Conservation (phyloP, 2,797 vertebrate species). For the Periophthalmus magnuspinnatus region DNA sequence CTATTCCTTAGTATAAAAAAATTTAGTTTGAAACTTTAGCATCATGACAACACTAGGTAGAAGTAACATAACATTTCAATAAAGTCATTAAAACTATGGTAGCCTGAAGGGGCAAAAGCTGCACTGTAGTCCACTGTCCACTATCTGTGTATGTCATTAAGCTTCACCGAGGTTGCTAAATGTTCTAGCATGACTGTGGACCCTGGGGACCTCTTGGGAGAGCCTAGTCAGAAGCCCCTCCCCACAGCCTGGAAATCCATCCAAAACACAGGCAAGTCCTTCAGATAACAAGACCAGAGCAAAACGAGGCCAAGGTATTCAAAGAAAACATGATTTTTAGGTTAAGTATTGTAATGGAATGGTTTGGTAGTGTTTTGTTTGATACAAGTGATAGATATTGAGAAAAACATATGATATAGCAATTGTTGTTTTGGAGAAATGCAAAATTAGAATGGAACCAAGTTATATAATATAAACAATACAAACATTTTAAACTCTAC, state of each 20-base stretch:
- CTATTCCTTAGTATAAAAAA: no score
- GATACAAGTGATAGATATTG: neutral
- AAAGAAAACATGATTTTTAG: no score
- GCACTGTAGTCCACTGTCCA: neutral
- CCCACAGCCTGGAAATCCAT: neutral
- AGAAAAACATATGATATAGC: neutral
- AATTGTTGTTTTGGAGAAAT: no score
- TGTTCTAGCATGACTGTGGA: neutral
- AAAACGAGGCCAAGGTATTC: neutral
- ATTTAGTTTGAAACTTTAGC: no score
- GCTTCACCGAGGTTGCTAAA: neutral
- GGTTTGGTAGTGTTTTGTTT: no score
- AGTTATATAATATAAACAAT: no score
- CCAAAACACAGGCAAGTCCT: neutral
- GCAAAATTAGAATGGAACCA: no score
- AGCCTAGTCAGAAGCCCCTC: neutral
- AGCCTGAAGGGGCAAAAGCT: conserved; percentile 3
- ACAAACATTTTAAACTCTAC: no score
- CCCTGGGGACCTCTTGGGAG: neutral
- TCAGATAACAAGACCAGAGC: neutral
- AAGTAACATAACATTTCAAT: neutral
- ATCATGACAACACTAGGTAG: no score
- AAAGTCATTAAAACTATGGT: neutral
- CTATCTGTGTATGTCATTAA: neutral
- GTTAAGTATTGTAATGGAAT: no score